Evolutionary conservation across 2,113 vertebrate species (phyloP).

Genomic region (Eupsittula cactorum): DNA sequence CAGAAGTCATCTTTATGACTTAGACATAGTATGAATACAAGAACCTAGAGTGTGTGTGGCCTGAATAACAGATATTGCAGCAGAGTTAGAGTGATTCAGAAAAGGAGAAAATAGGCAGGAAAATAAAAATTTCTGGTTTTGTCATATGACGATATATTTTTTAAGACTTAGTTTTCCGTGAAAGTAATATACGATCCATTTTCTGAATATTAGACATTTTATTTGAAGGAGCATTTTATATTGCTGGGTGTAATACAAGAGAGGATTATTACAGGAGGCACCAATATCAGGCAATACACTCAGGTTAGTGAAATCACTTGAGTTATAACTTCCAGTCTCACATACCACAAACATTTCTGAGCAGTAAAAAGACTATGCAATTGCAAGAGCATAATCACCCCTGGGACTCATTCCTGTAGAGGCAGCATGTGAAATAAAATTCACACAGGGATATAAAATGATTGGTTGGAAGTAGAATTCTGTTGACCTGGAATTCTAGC

Average conservation of each 20-base stretch:
- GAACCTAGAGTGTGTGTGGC: neutral
- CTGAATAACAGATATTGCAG: neutral
- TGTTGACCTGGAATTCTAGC: conserved; percentile 34
- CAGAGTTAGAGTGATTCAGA: neutral
- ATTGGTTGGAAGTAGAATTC: conserved; percentile 9
- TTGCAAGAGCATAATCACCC: neutral
- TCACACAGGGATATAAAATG: neutral
- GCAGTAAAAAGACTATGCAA: conserved; percentile 24
- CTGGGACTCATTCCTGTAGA: conserved; percentile 1
- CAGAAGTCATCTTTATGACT: neutral
- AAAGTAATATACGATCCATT: neutral
- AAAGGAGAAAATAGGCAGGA: neutral
- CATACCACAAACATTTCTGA: conserved; percentile 5
- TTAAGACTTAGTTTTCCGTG: neutral
- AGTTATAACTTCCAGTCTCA: conserved; percentile 40
- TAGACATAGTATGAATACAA: neutral
- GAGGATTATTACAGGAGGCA: conserved; percentile 19
- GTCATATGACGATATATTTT: neutral
- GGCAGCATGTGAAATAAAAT: conserved; percentile 17
- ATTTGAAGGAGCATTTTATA: conserved; percentile 30
- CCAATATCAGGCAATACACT: neutral
- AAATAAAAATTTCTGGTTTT: neutral
- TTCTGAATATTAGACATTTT: neutral
- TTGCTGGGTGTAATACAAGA: neutral
- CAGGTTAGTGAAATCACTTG: conserved; percentile 34